phyloP scores from a whole-genome alignment of 1,140 invertebrate species.

The Phenacoccus solenopsis region DNA sequence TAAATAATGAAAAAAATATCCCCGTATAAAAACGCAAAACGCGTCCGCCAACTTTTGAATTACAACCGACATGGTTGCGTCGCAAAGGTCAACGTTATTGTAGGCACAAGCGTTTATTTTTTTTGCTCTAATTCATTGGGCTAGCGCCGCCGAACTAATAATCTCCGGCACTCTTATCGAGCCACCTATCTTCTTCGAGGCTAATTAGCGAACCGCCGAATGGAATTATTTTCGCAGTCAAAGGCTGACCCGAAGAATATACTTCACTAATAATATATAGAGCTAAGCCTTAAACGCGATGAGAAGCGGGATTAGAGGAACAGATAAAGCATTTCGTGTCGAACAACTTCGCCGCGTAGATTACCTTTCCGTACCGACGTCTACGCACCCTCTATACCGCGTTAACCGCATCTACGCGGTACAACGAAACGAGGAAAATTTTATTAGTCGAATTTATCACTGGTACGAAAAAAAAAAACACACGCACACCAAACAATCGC shows the following conservation, averaged over 20 bases:
- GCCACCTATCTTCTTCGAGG: background rate
- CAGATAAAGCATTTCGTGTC: background rate
- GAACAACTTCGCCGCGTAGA: background rate
- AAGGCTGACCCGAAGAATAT: too few relatives aligned
- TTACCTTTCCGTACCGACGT: too few relatives aligned
- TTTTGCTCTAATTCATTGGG: background rate
- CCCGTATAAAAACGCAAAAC: background rate
- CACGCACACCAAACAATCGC: too few relatives aligned
- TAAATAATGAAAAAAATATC: background rate
- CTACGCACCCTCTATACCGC: background rate
- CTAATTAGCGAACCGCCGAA: background rate
- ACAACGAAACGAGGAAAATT: background rate
- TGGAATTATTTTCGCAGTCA: background rate
- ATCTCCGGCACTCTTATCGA: background rate
- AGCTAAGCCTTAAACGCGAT: background rate
- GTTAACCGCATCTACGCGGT: background rate
- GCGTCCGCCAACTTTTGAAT: too few relatives aligned
- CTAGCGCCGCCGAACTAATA: background rate
- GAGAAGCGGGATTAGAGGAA: background rate
- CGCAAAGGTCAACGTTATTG: background rate
- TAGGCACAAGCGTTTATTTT: background rate
- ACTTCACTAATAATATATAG: too few relatives aligned
- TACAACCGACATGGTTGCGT: background rate
- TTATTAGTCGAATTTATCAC: background rate
- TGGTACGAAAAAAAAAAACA: background rate